Evolutionary conservation across 2,113 vertebrate species (phyloP).

Genomic region (Gymnarchus niloticus): DNA sequence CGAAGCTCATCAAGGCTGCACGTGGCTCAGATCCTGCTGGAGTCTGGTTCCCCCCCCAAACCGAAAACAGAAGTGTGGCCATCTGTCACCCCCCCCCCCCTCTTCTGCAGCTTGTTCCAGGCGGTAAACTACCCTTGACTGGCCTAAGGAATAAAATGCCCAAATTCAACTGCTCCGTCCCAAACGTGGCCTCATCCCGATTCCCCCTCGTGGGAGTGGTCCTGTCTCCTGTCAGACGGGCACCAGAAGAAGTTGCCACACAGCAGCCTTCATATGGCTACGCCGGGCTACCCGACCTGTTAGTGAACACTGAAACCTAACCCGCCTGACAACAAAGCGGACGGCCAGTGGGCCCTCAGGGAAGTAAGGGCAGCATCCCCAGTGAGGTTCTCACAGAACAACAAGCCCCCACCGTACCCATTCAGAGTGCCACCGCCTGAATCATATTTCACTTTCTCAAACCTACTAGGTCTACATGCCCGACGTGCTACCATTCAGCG

Average conservation of each 20-base stretch:
- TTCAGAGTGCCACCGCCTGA: too few relatives aligned
- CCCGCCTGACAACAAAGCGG: not conserved
- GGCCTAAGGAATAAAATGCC: not conserved
- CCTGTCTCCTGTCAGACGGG: not conserved
- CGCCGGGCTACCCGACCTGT: not conserved
- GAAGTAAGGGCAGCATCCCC: not conserved
- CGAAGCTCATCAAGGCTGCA: too few relatives aligned
- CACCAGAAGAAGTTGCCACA: not conserved
- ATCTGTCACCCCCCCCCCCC: not conserved
- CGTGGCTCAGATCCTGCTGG: too few relatives aligned
- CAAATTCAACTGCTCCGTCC: too few relatives aligned
- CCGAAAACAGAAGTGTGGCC: too few relatives aligned
- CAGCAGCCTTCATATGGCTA: not conserved
- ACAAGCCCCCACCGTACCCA: too few relatives aligned
- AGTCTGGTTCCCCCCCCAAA: too few relatives aligned
- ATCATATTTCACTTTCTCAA: too few relatives aligned
- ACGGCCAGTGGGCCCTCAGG: not conserved
- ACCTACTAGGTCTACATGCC: too few relatives aligned
- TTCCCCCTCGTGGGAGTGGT: not conserved
- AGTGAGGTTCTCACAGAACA: not conserved
- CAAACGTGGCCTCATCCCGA: too few relatives aligned
- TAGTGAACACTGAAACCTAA: not conserved
- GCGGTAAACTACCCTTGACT: not conserved
- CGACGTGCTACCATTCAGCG: too few relatives aligned
- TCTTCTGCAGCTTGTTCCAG: not conserved